Evolutionary conservation across 2,888 invertebrate species (phyloP), one percentile per base, ranked within the genome.

Genomic region (Tortricodes alternella): DNA sequence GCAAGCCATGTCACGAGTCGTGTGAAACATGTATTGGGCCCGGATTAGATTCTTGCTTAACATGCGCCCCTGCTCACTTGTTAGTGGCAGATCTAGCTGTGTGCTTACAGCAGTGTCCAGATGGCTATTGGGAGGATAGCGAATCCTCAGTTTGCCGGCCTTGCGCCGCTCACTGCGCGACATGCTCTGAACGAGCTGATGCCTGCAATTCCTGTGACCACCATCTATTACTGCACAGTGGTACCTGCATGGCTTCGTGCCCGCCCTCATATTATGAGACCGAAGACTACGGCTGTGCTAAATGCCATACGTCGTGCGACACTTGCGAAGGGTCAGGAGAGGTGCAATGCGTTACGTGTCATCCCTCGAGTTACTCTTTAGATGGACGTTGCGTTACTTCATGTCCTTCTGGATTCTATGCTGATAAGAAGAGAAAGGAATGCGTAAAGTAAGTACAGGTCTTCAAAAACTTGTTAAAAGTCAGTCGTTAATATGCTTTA

Each of bases 11-110:
- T 70, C 96, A 97, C 74, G 96, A 96, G 74, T 96, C 96, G 9
- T 98, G 97, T 73, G 95, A 96, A 76, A 96, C 96, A 11, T 98
- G 97, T 71, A 96, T 95, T 18, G 97, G 97, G 5, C 94, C 96
- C 2, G 96, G 96, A 8, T 96, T 96, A 76, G 96, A 96, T 75
- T 96, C 96, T 50, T 97, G 97, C 73, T 87, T 96, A 38, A 94
- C 95, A 1, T 97, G 97, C 80, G 95, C 96, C 0, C 95, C 96
- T 2, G 96, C 95, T 41, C 96, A 97, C 77, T 92, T 96, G 39
- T 92, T 96, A 72, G 95, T 97, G 46, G 94, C 94, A 11, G 97
- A 97, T 85, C 91, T 97, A 59, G 96, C 96, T 35, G 95, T 97
- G 15, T 97, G 97, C 71, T 90, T 97, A 58, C 96, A 96, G 78